These are phyloP conservation scores for Morinoia aosen DNA, from an alignment of 2,888 invertebrate genomes.

Conservation along the genomic window DNA sequence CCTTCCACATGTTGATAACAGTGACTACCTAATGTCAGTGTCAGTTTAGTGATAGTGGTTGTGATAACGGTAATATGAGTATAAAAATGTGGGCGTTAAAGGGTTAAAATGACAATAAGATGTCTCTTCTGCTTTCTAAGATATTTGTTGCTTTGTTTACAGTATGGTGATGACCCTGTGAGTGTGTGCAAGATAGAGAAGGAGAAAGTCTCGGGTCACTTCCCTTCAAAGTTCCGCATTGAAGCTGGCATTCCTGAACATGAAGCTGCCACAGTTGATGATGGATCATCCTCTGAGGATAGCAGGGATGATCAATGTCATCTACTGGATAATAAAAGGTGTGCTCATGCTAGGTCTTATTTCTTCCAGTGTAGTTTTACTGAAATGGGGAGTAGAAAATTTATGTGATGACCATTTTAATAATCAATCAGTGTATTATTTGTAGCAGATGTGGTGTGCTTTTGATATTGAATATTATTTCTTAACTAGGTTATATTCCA, in stretches of 20 bases:
- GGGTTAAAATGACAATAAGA: no score
- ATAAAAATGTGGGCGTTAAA: no score
- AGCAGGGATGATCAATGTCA: conserved; percentile 13
- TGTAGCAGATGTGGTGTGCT: neutral
- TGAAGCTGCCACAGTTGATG: neutral
- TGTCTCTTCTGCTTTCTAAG: neutral
- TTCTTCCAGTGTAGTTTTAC: neutral
- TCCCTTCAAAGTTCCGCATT: conserved; percentile 5
- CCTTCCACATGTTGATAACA: no score
- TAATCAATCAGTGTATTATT: neutral
- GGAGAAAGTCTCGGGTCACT: neutral
- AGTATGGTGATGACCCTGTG: conserved; percentile 23
- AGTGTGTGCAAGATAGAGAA: neutral
- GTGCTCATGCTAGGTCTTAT: neutral
- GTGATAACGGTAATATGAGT: no score
- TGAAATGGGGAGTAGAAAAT: no score
- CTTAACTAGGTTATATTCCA: no score
- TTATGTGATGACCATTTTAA: neutral
- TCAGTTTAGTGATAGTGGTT: no score
- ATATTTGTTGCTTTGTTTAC: neutral
- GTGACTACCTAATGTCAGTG: no score
- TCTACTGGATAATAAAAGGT: conserved; percentile 28
- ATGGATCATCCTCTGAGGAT: conserved; percentile 5
- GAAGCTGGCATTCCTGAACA: neutral
- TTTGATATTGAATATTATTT: no score